phyloP scores from a whole-genome alignment of 2,113 vertebrate species.

The Oncorhynchus tshawytscha region DNA sequence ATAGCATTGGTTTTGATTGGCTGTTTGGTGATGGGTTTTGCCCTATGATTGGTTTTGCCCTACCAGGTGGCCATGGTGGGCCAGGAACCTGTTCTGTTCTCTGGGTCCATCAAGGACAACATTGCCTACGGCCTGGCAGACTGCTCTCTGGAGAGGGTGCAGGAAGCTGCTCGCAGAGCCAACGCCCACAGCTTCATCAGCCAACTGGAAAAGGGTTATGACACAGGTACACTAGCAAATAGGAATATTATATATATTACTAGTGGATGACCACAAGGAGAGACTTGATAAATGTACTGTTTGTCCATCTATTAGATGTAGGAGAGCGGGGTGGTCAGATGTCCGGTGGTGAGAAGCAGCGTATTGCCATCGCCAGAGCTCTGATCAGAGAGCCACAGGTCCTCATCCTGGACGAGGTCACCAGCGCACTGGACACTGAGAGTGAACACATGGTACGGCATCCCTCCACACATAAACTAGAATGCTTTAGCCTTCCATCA shows the following conservation, averaged over 20 bases:
- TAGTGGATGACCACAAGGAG: too few species aligned
- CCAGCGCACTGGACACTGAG: conserved; percentile 76
- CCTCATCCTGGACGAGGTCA: conserved; percentile 87
- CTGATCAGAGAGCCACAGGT: conserved; percentile 79
- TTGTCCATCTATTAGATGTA: conserved; percentile 60
- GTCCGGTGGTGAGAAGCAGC: conserved; percentile 78
- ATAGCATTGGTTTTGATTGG: not conserved
- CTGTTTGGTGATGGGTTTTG: not conserved
- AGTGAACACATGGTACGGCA: conserved; percentile 57
- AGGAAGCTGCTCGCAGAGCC: conserved; percentile 52
- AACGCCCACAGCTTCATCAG: conserved; percentile 62
- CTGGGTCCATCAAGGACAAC: conserved; percentile 70
- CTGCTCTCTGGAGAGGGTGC: conserved; percentile 47
- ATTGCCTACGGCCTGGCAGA: conserved; percentile 68
- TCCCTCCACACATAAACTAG: too few species aligned
- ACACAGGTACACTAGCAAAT: conserved; percentile 59
- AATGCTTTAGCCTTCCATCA: too few species aligned
- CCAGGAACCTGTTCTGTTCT: conserved; percentile 73
- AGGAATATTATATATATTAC: too few species aligned
- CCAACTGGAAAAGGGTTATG: conserved; percentile 53
- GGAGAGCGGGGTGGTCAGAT: conserved; percentile 75
- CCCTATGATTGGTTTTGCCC: not conserved
- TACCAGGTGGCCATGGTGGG: conserved; percentile 59
- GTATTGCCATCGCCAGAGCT: conserved; percentile 80
- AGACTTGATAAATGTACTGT: conserved; percentile 30